Evolutionary conservation across 2,113 vertebrate genomes (phyloP), one percentile per base, ranked within the genome.

Genomic region (Phalacrocorax carbo): DNA sequence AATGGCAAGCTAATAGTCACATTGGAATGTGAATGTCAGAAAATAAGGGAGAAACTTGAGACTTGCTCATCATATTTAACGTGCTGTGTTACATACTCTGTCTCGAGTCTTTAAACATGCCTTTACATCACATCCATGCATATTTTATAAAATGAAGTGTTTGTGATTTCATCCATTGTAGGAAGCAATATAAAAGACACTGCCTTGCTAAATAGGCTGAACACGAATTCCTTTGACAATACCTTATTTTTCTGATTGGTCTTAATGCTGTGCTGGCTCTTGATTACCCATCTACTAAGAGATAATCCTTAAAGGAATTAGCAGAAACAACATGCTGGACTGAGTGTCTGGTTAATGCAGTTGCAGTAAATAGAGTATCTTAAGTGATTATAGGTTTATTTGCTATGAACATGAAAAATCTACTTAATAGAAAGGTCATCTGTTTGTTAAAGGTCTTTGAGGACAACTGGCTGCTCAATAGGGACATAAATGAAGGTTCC

Each of bases 1-100:
- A 95, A 40, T 88, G 90, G 79, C 79, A 90, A 46, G 87, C 87
- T 90, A 83, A 94, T 81, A 81, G 86, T 58, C 5, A 6, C 77
- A 72, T 90, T 78, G 82, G 80, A 86, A 70, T 83, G 12, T 55
- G 76, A 77, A 51, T 83, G 90, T 51, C 85, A 79, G 88, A 81
- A 86, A 94, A 83, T 34, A 88, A 82, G 72, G 77, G 38, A 61
- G 66, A 79, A 86, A 38, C 86, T 71, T 23, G 76, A 81, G 88
- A 44, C 26, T 71, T 76, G 91, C 62, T 96, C 10, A 1, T 86
- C 38, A 3, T 44, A 26, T 73, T 82, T 65, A 60, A 58, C 60
- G 60, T 78, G 51, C 86, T 68, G 22, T 32, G 22, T 64, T 82
- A 3, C 29, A 19, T 36, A 10, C 42, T 54, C 62, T 15, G 2